Evolutionary conservation across 2,113 vertebrate species (phyloP).

Genomic region (Rhinoderma darwinii): DNA sequence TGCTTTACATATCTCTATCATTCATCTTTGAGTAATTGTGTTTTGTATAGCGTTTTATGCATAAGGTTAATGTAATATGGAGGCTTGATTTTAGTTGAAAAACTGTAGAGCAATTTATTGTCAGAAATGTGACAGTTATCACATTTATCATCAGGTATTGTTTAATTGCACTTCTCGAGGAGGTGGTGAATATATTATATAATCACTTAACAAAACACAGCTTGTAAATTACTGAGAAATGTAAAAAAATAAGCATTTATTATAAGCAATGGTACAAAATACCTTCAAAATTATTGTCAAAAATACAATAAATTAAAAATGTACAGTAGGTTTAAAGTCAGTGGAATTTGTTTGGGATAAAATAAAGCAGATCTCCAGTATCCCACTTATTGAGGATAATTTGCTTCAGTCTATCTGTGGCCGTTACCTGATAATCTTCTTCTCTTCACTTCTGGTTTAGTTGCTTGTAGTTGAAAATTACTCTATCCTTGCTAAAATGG

Average conservation of each 20-base stretch:
- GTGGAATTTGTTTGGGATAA: neutral
- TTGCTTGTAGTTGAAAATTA: neutral
- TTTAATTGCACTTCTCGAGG: neutral
- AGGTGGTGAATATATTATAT: neutral
- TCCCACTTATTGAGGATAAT: neutral
- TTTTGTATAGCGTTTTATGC: slow-evolving; percentile 1
- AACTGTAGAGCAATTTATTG: neutral
- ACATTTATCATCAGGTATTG: slow-evolving; percentile 1
- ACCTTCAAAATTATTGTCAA: neutral
- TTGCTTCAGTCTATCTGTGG: neutral
- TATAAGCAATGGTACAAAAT: neutral
- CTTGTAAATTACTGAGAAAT: slow-evolving; percentile 3
- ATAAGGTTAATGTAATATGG: neutral
- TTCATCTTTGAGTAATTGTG: slow-evolving; percentile 30
- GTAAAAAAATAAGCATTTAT: neutral
- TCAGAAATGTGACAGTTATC: neutral
- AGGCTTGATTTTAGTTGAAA: neutral
- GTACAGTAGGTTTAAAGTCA: neutral
- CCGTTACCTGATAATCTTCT: neutral
- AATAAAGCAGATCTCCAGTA: neutral
- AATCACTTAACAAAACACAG: slow-evolving; percentile 18
- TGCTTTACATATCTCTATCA: slow-evolving; percentile 36
- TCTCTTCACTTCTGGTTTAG: no score
- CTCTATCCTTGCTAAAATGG: neutral
- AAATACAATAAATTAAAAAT: neutral